Conservation (phyloP, 2,797 vertebrate genomes). For the Ctenopoma multispine region DNA sequence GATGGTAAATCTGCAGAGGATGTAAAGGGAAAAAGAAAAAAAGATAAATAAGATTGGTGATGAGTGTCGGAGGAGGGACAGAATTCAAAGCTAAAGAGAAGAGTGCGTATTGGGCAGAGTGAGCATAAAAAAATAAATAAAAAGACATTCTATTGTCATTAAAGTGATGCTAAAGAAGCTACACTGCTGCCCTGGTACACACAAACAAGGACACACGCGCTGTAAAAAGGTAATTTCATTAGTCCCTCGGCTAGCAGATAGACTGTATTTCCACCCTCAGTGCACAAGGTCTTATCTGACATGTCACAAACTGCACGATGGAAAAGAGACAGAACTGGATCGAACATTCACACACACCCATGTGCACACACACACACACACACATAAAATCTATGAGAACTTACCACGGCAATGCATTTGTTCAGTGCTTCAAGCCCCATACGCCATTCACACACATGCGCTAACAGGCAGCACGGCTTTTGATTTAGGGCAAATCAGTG, state of each 20-base stretch:
- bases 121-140: background rate
- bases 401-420: slow-evolving; percentile 6
- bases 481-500: slow-evolving; percentile 65
- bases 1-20: slow-evolving; percentile 88
- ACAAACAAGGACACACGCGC: slow-evolving; percentile 36
- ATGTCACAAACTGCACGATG: slow-evolving; percentile 52
- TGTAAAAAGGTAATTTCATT: slow-evolving; percentile 59
- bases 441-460: slow-evolving; percentile 34
- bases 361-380: background rate
- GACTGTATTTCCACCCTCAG: slow-evolving; percentile 51
- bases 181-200: slow-evolving; percentile 9
- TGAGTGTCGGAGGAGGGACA: background rate
- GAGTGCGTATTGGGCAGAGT: background rate
- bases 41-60: background rate
- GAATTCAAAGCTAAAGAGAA: background rate
- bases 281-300: slow-evolving; percentile 61
- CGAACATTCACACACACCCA: slow-evolving; percentile 7
- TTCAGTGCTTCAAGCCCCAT: slow-evolving; percentile 8
- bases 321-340: slow-evolving; percentile 32
- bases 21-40: background rate
- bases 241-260: slow-evolving; percentile 36
- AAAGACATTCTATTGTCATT: background rate
- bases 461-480: slow-evolving; percentile 38
- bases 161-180: background rate
- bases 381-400: background rate